Percentiles rank a stretch among this genome's conserved stretches.
Conservation (phyloP, 2,797 vertebrate species). For the Crax fasciolata region DNA sequence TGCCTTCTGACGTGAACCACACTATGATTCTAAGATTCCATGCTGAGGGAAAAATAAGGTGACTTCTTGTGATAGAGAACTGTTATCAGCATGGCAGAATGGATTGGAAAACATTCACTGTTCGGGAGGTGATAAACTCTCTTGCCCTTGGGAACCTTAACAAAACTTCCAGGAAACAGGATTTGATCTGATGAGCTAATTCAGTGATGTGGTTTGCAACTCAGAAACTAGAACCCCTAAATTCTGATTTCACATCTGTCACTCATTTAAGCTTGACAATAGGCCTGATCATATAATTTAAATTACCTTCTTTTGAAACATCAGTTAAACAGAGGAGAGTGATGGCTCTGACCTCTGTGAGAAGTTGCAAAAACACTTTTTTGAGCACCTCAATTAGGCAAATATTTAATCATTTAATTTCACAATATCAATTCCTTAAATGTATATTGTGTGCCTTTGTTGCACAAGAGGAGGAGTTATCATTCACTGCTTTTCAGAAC, state of each 20-base stretch:
- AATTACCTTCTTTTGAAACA: not conserved
- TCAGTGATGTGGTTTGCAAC: not conserved
- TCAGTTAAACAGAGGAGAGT: not conserved
- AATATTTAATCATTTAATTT: not conserved
- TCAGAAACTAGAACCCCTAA: not conserved
- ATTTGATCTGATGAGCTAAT: not conserved
- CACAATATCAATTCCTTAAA: not conserved
- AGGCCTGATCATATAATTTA: not conserved
- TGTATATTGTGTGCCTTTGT: accelerated
- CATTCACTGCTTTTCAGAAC: not conserved
- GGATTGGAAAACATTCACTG: not conserved
- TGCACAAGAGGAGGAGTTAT: not conserved
- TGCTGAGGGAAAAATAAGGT: not conserved
- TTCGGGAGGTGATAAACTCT: not conserved
- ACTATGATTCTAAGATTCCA: too few relatives aligned
- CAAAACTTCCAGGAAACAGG: not conserved
- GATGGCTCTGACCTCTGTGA: not conserved
- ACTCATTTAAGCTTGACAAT: not conserved
- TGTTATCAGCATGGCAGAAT: accelerated
- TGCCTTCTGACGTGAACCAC: too few relatives aligned
- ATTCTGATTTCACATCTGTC: not conserved
- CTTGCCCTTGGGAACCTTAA: not conserved
- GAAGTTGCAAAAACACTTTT: not conserved
- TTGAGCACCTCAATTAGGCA: not conserved
- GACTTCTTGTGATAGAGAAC: not conserved